Evolutionary conservation across 2,113 vertebrate species (phyloP), one percentile per base, ranked within the genome.

Genomic region (Cheilinus undulatus): DNA sequence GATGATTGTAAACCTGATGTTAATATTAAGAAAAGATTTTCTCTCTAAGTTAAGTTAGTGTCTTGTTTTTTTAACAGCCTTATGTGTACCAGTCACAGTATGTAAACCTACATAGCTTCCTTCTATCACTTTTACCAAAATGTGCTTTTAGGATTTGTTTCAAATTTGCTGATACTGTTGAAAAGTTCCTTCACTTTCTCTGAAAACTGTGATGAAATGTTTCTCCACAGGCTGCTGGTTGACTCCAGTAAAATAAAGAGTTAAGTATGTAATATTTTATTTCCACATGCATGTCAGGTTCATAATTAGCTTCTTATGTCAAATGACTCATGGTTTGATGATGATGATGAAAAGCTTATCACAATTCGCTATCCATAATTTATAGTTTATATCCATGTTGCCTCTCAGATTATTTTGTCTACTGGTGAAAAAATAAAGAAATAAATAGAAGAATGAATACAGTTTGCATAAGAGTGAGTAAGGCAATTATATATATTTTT

Each of bases 1-100:
- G 30, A 50, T 8, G 45, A 69, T 49, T 69, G 43, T 50, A 42
- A 57, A 68, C 24, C 27, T 46, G 27, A 48, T 26, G n/a, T 56
- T 42, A 15, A 30, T n/a, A n/a, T n/a, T n/a, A n/a, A 23, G 36
- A 9, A 57, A 57, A 24, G 0, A 24, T 30, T 19, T n/a, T n/a
- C n/a, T n/a, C n/a, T 40, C 7, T 46, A 4, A n/a, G 23, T 46
- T 0, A 17, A n/a, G 40, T 22, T 17, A 17, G 13, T 32, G 36
- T 34, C 17, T 27, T 27, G 17, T 50, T 32, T 50, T 28, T 36
- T 34, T 8, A 28, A 50, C 57, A 32, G 57, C 69, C 48, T 61
- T 34, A 50, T n/a, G 15, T 69, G 45, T 50, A 22, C n/a, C 40
- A 48, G 43, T 58, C 9, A 27, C 28, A 49, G 23, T 27, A 27